A percentile compares a stretch with the other conserved stretches of the same genome.
phyloP scores from a whole-genome alignment of 2,888 invertebrate species.

The Pinctada fucata region DNA sequence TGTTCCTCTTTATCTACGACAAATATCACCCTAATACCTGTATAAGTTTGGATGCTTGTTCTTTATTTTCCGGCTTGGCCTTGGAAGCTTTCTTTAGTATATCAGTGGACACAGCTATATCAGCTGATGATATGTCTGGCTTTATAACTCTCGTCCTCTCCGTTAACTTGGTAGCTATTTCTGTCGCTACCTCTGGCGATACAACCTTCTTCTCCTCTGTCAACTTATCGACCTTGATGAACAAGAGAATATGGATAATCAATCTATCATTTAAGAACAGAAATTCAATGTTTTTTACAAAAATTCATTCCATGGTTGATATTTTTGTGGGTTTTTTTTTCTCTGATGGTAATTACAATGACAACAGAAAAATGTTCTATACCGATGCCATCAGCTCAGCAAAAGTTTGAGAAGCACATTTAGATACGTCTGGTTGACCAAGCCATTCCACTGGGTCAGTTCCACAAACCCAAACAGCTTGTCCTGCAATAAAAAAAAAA shows the following conservation, averaged over 20 bases:
- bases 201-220: not conserved
- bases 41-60: conserved; percentile 18
- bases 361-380: not conserved
- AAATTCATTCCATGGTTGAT: no score
- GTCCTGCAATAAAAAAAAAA: conserved; percentile 32
- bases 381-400: not conserved
- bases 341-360: no score
- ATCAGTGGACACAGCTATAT: conserved; percentile 25
- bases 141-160: not conserved
- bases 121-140: conserved; percentile 24
- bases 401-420: conserved; percentile 53
- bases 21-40: conserved; percentile 8
- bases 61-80: conserved; percentile 12
- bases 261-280: no score
- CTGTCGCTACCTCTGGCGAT: conserved; percentile 22
- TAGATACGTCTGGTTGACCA: conserved; percentile 55
- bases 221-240: not conserved
- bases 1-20: no score
- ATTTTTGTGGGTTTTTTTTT: no score
- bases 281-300: no score
- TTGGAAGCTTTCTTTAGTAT: conserved; percentile 19
- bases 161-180: conserved; percentile 18
- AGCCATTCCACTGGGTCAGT: conserved; percentile 53
- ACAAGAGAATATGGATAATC: no score
- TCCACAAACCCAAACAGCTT: conserved; percentile 58